phyloP scores from a whole-genome alignment of 2,888 invertebrate species.

The Pyrochroa serraticornis region DNA sequence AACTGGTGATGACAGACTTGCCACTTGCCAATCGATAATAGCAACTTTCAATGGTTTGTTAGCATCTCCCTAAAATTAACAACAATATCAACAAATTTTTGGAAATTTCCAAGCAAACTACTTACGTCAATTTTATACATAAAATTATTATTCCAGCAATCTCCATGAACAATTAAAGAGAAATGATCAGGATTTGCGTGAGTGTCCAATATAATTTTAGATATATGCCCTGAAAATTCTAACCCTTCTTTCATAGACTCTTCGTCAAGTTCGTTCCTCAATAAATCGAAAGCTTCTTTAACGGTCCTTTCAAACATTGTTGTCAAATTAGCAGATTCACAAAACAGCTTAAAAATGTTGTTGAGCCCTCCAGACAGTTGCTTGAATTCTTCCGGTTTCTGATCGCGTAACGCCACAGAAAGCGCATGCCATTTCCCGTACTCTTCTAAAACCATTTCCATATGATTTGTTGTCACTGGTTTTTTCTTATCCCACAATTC shows the following conservation, averaged over 20 bases:
- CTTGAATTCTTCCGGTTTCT: constrained; percentile 26
- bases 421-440: constrained; percentile 41
- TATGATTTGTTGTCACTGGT: constrained; percentile 43
- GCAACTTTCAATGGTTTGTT: constrained; percentile 11
- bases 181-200: constrained; percentile 2
- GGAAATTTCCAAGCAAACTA: background rate
- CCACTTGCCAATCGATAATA: constrained; percentile 13
- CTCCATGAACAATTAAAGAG: constrained; percentile 23
- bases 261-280: background rate
- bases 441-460: constrained; percentile 33
- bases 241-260: constrained; percentile 6
- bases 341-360: constrained; percentile 10
- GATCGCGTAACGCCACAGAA: constrained; percentile 34
- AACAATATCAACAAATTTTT: background rate
- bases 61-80: too few species aligned
- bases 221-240: background rate
- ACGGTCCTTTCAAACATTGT: background rate
- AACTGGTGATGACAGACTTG: constrained; percentile 1
- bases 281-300: constrained; percentile 10
- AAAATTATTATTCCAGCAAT: constrained; percentile 30
- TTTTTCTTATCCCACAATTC: constrained; percentile 34
- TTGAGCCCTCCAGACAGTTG: constrained; percentile 13
- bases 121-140: constrained; percentile 23
- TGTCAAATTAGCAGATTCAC: background rate
- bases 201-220: constrained; percentile 1